Evolutionary conservation across 2,113 vertebrate genomes (phyloP).

Genomic region (Toxotes jaculatrix): DNA sequence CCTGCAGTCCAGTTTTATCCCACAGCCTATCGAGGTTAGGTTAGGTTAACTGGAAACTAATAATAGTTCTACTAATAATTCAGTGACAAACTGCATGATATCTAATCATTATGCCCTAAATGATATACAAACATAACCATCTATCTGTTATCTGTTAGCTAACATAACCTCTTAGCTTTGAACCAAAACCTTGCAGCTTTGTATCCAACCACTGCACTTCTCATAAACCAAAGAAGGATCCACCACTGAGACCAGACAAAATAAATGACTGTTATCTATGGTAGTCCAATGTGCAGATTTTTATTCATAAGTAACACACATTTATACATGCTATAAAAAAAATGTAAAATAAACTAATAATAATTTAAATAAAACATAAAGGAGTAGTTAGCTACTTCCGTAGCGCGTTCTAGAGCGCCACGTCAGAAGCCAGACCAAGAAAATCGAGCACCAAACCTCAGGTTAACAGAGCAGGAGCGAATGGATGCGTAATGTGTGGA

Average conservation of each 20-base stretch:
- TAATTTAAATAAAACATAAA: too few species aligned
- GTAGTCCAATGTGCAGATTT: background rate
- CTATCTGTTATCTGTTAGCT: background rate
- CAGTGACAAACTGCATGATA: too few species aligned
- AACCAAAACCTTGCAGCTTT: background rate
- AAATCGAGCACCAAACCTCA: slow-evolving; percentile 53
- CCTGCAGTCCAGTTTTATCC: too few species aligned
- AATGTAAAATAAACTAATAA: too few species aligned
- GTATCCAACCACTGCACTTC: slow-evolving; percentile 1
- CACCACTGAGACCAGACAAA: background rate
- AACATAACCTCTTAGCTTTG: slow-evolving; percentile 17
- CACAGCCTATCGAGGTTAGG: too few species aligned
- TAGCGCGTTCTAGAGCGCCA: slow-evolving; percentile 84
- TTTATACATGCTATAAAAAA: too few species aligned
- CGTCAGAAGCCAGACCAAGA: slow-evolving; percentile 85
- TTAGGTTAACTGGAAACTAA: background rate
- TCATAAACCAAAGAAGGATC: background rate
- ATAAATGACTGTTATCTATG: background rate
- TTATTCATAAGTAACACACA: background rate
- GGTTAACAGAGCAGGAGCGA: background rate
- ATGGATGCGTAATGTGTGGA: background rate
- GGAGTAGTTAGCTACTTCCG: slow-evolving; percentile 57
- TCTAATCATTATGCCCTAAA: background rate
- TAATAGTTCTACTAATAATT: background rate
- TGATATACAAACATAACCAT: background rate